Conservation (phyloP, 2,888 invertebrate genomes). For the Meteorus cinctellus region DNA sequence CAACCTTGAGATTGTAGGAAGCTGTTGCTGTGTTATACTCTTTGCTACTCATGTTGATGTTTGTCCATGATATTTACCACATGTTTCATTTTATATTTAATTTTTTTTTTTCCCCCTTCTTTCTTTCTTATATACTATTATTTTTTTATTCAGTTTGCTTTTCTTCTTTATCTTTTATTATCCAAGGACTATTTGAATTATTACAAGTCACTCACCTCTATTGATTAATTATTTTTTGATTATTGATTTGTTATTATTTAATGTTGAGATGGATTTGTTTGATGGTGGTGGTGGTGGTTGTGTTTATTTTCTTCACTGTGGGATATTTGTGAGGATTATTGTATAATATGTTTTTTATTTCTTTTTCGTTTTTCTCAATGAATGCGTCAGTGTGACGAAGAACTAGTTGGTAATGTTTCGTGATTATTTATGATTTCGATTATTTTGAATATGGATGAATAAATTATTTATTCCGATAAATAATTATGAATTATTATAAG, state of each 20-base stretch:
- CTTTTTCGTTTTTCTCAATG: too few species aligned
- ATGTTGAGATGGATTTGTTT: not conserved
- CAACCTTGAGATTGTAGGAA: conserved; percentile 35
- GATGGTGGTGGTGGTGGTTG: too few species aligned
- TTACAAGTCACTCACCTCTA: conserved; percentile 12
- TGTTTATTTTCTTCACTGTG: not conserved
- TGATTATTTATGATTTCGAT: conserved; percentile 1
- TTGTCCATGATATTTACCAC: conserved; percentile 25
- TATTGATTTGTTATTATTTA: not conserved
- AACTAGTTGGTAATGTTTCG: not conserved
- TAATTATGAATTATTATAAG: not conserved
- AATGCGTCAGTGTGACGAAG: not conserved
- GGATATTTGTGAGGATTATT: not conserved
- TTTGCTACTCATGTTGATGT: conserved; percentile 11
- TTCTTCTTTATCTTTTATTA: conserved; percentile 2
- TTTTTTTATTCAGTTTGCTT: not conserved
- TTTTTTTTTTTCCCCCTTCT: not conserved
- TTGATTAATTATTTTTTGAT: not conserved
- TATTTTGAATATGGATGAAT: not conserved
- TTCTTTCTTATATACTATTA: too few species aligned
- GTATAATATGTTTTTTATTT: not conserved
- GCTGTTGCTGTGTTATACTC: conserved; percentile 25
- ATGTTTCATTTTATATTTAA: conserved; percentile 11
- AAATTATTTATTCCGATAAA: not conserved
- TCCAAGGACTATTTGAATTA: not conserved